Evolutionary conservation across 2,797 vertebrate genomes (phyloP), one percentile per base, ranked within the genome.

Genomic region (Chelidonichthys spinosus): DNA sequence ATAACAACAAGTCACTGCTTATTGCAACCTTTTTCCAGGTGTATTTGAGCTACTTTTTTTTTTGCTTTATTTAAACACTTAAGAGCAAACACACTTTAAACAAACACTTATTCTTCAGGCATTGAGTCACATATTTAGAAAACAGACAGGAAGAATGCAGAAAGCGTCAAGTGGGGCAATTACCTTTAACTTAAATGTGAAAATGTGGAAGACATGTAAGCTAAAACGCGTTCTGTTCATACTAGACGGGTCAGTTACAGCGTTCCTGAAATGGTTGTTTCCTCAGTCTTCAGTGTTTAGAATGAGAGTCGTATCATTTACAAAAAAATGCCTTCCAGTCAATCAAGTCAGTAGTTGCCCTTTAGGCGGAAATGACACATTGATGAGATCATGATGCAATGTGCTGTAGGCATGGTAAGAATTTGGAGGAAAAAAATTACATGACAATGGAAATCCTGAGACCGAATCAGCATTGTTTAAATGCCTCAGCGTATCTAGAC

Each of bases 301-400:
- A 66, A 33, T 42, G n/a, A 69, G 5, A 59, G 39, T 15, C 18
- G 14, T 63, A 17, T 36, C 33, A 1, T 47, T 55, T 52, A 36
- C 13, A 25, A 62, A 55, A 55, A 44, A 63, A 47, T 40, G 17
- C 7, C 63, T 17, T 15, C 13, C 43, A 33, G 58, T 49, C 42
- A 13, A 15, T 64, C 9, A 8, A 8, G 46, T 17, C 52, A 62
- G 4, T 62, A 62, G 39, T 52, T 3, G 17, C 65, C 64, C 69
- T 44, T 8, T 10, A 66, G 69, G 59, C 60, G 54, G 17, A 44
- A 64, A 63, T 35, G 17, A 39, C 36, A 75, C 4, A 3, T 33
- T 62, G 9, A 72, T 52, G 47, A 66, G 50, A 73, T 65, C 46
- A 73, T 60, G 42, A 2, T 73, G 50, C 10, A 44, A 33, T 59